A percentile compares a stretch with the other conserved stretches of the same genome.
Conservation (phyloP, 2,113 vertebrate species). For the Edolisoma coerulescens region DNA sequence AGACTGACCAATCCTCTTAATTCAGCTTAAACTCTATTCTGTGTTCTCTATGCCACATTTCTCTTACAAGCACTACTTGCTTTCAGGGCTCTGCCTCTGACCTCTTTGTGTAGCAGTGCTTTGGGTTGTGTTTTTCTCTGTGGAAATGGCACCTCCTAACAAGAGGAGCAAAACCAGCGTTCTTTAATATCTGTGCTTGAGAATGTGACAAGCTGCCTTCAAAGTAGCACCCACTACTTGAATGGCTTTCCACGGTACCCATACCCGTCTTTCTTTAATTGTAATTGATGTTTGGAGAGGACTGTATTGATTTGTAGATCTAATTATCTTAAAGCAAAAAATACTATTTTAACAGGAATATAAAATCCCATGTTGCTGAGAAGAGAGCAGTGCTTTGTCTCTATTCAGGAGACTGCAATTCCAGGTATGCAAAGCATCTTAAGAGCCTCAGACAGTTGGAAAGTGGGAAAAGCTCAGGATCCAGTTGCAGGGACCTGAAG, state of each 20-base stretch:
- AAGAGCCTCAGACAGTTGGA: background rate
- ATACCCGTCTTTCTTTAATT: background rate
- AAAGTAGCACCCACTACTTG: background rate
- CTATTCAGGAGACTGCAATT: background rate
- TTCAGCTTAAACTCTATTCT: background rate
- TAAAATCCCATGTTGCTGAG: background rate
- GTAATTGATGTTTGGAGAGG: background rate
- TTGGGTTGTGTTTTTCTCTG: background rate
- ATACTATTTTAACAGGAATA: background rate
- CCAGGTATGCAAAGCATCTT: background rate
- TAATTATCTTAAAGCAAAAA: background rate
- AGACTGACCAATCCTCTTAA: background rate
- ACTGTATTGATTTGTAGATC: background rate
- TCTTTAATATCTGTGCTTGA: background rate
- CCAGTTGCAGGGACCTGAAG: background rate
- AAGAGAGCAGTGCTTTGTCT: background rate
- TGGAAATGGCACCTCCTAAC: background rate
- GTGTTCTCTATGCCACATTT: rapidly evolving
- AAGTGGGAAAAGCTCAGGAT: background rate
- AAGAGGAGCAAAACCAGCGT: rapidly evolving
- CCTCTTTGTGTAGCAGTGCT: background rate
- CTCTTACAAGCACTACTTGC: background rate
- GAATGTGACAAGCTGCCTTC: background rate
- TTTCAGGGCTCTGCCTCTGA: background rate
- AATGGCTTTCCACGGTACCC: background rate